Percentiles rank a stretch among this genome's conserved stretches.
Evolutionary conservation across 1,140 invertebrate species (phyloP).

Genomic region (Leptinotarsa defecta): DNA sequence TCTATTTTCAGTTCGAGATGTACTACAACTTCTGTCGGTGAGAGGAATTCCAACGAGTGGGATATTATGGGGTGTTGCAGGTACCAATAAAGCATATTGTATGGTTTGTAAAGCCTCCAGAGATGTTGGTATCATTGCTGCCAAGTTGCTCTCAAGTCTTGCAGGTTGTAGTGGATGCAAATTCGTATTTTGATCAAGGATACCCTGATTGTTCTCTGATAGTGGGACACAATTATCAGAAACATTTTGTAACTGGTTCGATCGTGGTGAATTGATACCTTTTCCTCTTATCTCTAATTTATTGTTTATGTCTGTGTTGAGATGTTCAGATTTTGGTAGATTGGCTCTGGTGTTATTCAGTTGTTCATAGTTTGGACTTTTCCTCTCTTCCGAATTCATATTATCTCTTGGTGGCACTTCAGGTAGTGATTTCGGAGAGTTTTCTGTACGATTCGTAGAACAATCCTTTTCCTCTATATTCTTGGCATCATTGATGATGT

Average conservation of each 20-base stretch:
- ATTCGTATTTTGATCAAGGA: slow-evolving; percentile 9
- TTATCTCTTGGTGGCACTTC: slow-evolving; percentile 10
- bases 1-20: slow-evolving; percentile 57
- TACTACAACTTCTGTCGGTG: slow-evolving; percentile 35
- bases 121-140: slow-evolving; percentile 57
- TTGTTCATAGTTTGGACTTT: slow-evolving; percentile 20
- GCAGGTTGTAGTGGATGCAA: slow-evolving; percentile 10
- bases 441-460: background rate
- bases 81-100: slow-evolving; percentile 63
- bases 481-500: slow-evolving; percentile 36
- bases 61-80: slow-evolving; percentile 52
- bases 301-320: slow-evolving; percentile 42
- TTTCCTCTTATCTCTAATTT: slow-evolving; percentile 29
- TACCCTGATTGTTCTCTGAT: slow-evolving; percentile 7
- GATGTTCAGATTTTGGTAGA: slow-evolving; percentile 25
- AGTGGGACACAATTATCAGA: background rate
- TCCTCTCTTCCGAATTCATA: slow-evolving; percentile 23
- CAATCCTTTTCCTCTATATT: slow-evolving; percentile 38
- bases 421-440: background rate
- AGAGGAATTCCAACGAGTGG: slow-evolving; percentile 39
- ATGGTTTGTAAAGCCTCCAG: slow-evolving; percentile 53
- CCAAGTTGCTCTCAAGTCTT: slow-evolving; percentile 33
- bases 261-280: slow-evolving; percentile 14
- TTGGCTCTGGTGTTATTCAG: slow-evolving; percentile 31
- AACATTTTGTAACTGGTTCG: background rate